Conservation (phyloP, 2,888 invertebrate genomes). For the Atherix ibis region DNA sequence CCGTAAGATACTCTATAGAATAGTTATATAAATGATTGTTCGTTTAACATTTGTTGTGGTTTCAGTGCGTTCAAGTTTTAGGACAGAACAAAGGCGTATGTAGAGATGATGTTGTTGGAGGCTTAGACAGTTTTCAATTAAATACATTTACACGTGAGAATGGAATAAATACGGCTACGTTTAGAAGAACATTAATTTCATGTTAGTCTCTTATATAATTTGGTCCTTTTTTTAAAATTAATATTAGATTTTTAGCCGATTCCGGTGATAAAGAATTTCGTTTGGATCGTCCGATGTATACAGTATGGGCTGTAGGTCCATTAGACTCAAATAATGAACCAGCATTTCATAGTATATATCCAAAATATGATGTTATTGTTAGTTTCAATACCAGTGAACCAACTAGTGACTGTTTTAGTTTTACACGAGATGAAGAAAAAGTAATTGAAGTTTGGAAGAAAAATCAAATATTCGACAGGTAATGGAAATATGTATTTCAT, state of each 20-base stretch:
- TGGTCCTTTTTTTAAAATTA: background rate
- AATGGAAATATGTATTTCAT: conserved; percentile 11
- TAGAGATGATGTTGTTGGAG: conserved; percentile 65
- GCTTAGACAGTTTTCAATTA: conserved; percentile 66
- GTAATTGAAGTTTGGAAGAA: conserved; percentile 41
- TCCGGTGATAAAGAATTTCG: conserved; percentile 57
- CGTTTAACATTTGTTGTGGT: conserved; percentile 9
- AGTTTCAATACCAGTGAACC: conserved; percentile 49
- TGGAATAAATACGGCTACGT: conserved; percentile 66
- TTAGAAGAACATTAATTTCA: conserved; percentile 57
- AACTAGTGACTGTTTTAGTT: conserved; percentile 56
- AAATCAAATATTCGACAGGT: conserved; percentile 47
- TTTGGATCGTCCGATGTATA: conserved; percentile 43
- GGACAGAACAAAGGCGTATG: conserved; percentile 79
- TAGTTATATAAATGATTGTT: conserved; percentile 1
- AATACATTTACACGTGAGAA: conserved; percentile 53
- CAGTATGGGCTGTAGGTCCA: conserved; percentile 74
- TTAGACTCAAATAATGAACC: conserved; percentile 65
- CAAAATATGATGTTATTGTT: conserved; percentile 50
- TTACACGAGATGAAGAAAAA: conserved; percentile 36
- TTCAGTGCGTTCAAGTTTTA: conserved; percentile 67
- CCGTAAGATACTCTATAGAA: conserved; percentile 36
- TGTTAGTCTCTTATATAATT: conserved; percentile 36
- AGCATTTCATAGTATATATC: conserved; percentile 67
- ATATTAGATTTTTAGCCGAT: conserved; percentile 47